Base-by-base conservation (phyloP, 2,888 invertebrate species). In the Parnassius smintheus region DNA sequence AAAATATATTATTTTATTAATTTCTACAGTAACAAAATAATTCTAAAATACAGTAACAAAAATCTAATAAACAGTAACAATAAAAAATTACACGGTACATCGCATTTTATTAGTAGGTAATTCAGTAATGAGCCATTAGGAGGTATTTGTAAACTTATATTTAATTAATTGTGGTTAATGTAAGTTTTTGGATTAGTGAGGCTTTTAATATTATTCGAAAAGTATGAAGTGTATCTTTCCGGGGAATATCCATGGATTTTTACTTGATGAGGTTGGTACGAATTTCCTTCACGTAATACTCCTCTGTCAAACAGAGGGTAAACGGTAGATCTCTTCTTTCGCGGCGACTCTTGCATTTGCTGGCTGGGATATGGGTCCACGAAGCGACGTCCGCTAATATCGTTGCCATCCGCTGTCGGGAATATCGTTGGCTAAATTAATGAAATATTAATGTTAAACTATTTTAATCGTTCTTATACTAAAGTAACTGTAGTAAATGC, bases 321-420 rank as follows among this genome's bases (percentile, higher is more conserved):
- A 48, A 78, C 71, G 0, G 88, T 82, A 0, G 90, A 88, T 57
- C 91, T 76, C 74, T 90, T 91, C 79, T 82, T 88, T 56, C 91
- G 81, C 7, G 89, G 91, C 9, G 88, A 83, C 25, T 91, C 91
- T 71, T 90, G 91, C 80, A 91, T 82, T 70, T 87, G 89, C 69
- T 88, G 86, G 52, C 76, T 83, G n/a, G 91, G 90, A 70, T 90
- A 91, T 1, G 91, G 89, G 68, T 91, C 91, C 73, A 91, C 88
- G 74, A 85, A 91, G 62, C 91, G 82, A 61, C 90, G 74, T 68
- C 83, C 83, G 65, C 78, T 88, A 81, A 88, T 84, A 81, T 91
- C 89, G 80, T 73, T 88, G 83, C 86, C 88, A 82, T 91, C 90
- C 85, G 83, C 91, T 91, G 88, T 89, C 82, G 83, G 84, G 82